These are phyloP conservation scores for Urosaurus nigricauda DNA, from an alignment of 2,797 vertebrate genomes.

Conservation along the genomic window DNA sequence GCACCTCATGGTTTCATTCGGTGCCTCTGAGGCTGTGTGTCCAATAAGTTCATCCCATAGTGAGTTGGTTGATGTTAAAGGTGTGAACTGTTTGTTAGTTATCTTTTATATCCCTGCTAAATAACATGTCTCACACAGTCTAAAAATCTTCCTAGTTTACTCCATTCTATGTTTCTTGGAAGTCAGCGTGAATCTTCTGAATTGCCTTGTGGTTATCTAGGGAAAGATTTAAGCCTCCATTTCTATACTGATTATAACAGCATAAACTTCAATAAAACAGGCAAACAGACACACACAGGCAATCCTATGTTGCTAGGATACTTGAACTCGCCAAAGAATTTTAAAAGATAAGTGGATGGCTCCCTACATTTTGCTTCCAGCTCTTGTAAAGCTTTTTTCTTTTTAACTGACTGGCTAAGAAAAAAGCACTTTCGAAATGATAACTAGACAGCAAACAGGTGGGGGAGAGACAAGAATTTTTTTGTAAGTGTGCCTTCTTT, in stretches of 20 bases:
- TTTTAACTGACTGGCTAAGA: slow-evolving; percentile 64
- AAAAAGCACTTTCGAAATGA: slow-evolving; percentile 67
- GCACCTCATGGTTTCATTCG: too few species aligned
- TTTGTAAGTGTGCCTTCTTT: slow-evolving; percentile 62
- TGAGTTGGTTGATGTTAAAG: too few species aligned
- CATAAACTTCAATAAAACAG: accelerated
- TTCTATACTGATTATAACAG: slow-evolving; percentile 45
- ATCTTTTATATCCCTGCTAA: not conserved
- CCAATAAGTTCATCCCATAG: too few species aligned
- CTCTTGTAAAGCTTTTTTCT: slow-evolving; percentile 58
- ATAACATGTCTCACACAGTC: not conserved
- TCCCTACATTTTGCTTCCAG: slow-evolving; percentile 70
- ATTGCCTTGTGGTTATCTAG: not conserved
- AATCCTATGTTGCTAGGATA: slow-evolving; percentile 50
- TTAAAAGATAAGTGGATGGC: slow-evolving; percentile 61
- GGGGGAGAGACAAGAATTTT: slow-evolving; percentile 64
- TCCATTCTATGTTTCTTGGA: not conserved
- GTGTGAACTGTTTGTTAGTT: not conserved
- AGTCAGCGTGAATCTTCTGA: slow-evolving; percentile 38
- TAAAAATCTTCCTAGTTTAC: accelerated
- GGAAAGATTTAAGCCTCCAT: not conserved
- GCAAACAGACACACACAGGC: too few species aligned
- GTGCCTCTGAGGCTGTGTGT: too few species aligned
- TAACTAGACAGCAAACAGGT: slow-evolving; percentile 69
- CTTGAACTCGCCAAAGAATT: slow-evolving; percentile 53